Evolutionary conservation across 2,888 invertebrate species (phyloP).

Genomic region (Archaeoteleia sp.): DNA sequence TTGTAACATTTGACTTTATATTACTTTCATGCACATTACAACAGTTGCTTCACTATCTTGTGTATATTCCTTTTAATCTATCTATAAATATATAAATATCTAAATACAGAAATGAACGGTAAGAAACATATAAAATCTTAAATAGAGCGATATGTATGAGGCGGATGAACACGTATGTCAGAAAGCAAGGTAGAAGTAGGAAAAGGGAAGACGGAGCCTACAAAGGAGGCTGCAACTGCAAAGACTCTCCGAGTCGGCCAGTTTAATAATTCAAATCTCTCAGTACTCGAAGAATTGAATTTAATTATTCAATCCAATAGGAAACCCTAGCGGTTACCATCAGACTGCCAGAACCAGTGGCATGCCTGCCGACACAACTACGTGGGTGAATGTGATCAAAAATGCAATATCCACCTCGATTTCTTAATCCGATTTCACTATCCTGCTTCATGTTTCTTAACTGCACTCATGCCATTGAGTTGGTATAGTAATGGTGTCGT

Average conservation of each 20-base stretch:
- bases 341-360: conserved; percentile 52
- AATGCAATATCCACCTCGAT: conserved; percentile 73
- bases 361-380: conserved; percentile 39
- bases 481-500: conserved; percentile 3
- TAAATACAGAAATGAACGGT: conserved; percentile 23
- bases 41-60: too few species aligned
- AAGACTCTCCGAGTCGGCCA: conserved; percentile 61
- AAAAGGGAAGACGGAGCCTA: conserved; percentile 43
- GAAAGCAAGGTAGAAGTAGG: conserved; percentile 34
- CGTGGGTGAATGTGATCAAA: conserved; percentile 67
- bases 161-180: conserved; percentile 22
- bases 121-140: conserved; percentile 27
- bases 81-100: too few species aligned
- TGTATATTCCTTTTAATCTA: too few species aligned
- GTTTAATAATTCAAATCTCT: conserved; percentile 74
- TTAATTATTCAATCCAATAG: conserved; percentile 74
- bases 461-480: conserved; percentile 22
- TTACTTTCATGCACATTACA: too few species aligned
- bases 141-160: conserved; percentile 7
- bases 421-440: conserved; percentile 72
- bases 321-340: conserved; percentile 66
- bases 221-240: conserved; percentile 58
- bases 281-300: conserved; percentile 75
- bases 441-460: conserved; percentile 44
- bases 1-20: too few species aligned